A percentile compares a stretch with the other conserved stretches of the same genome.
phyloP scores from a whole-genome alignment of 1,140 invertebrate genomes.

The Oncopeltus fasciatus region DNA sequence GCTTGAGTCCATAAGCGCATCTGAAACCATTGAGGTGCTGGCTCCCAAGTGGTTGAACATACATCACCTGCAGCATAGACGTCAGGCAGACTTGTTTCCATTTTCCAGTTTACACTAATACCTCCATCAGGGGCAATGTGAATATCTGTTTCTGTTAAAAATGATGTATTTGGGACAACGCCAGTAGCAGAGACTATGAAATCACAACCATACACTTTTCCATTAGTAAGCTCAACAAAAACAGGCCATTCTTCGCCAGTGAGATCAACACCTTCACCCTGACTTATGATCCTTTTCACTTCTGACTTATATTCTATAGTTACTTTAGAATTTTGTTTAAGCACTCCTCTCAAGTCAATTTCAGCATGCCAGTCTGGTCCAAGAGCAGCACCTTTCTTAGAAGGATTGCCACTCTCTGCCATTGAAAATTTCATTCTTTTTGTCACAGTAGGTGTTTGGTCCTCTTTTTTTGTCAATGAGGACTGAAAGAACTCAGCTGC shows the following conservation, averaged over 20 bases:
- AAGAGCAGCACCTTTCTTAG: constrained; percentile 56
- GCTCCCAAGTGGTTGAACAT: constrained; percentile 63
- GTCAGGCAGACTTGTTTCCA: constrained; percentile 62
- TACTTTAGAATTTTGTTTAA: constrained; percentile 28
- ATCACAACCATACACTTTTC: constrained; percentile 65
- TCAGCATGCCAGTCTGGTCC: constrained; percentile 87
- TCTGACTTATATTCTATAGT: constrained; percentile 54
- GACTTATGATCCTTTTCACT: constrained; percentile 33
- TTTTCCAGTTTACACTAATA: constrained; percentile 67
- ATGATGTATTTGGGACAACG: constrained; percentile 55
- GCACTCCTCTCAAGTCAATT: constrained; percentile 44
- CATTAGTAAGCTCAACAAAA: constrained; percentile 59
- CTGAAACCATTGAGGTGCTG: constrained; percentile 81
- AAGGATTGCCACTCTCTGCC: constrained; percentile 20
- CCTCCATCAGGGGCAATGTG: constrained; percentile 53
- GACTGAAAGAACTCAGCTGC: constrained; percentile 82
- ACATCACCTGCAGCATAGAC: constrained; percentile 93
- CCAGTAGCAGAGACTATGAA: constrained; percentile 92
- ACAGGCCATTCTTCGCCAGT: constrained; percentile 45
- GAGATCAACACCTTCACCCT: constrained; percentile 31
- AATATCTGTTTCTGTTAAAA: constrained; percentile 38
- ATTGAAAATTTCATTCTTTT: constrained; percentile 52
- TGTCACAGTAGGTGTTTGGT: constrained; percentile 28
- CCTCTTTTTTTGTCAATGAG: constrained; percentile 27
- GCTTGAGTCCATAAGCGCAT: constrained; percentile 97